A percentile compares a stretch with the other conserved stretches of the same genome.
phyloP scores from a whole-genome alignment of 1,140 invertebrate species.

The Manduca sexta region DNA sequence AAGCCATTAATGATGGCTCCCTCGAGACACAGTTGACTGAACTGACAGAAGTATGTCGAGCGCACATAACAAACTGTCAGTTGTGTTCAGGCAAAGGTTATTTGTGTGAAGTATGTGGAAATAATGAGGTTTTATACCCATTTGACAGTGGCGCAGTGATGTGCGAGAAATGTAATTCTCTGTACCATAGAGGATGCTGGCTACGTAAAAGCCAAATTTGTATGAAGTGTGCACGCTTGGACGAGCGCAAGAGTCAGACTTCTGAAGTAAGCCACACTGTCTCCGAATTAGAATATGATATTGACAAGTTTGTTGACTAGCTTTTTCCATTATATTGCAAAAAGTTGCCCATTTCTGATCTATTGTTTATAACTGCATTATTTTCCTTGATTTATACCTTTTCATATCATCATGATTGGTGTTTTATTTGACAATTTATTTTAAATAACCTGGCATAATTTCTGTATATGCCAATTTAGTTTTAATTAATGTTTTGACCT shows the following conservation, averaged over 20 bases:
- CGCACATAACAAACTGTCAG: constrained; percentile 58
- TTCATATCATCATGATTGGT: too few relatives aligned
- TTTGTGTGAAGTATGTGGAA: constrained; percentile 92
- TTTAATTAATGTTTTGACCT: too few relatives aligned
- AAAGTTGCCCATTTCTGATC: not conserved
- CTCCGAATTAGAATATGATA: constrained; percentile 49
- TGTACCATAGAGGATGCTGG: constrained; percentile 87
- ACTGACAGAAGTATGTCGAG: constrained; percentile 52
- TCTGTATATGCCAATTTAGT: too few relatives aligned
- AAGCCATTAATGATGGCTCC: constrained; percentile 60
- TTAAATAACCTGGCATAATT: too few relatives aligned
- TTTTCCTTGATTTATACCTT: too few relatives aligned
- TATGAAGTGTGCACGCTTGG: constrained; percentile 80
- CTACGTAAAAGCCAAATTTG: constrained; percentile 80
- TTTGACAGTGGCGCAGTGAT: constrained; percentile 84
- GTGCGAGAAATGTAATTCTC: constrained; percentile 85
- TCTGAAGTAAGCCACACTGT: constrained; percentile 18
- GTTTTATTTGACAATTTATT: too few relatives aligned
- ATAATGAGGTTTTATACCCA: constrained; percentile 89
- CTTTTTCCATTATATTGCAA: constrained; percentile 6
- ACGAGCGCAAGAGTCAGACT: constrained; percentile 50
- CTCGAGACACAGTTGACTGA: constrained; percentile 56
- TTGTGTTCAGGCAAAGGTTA: constrained; percentile 86
- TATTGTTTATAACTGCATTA: too few relatives aligned
- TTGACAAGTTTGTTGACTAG: constrained; percentile 64